These are phyloP conservation scores for Dreissena polymorpha DNA, from an alignment of 1,140 invertebrate genomes.

Conservation along the genomic window DNA sequence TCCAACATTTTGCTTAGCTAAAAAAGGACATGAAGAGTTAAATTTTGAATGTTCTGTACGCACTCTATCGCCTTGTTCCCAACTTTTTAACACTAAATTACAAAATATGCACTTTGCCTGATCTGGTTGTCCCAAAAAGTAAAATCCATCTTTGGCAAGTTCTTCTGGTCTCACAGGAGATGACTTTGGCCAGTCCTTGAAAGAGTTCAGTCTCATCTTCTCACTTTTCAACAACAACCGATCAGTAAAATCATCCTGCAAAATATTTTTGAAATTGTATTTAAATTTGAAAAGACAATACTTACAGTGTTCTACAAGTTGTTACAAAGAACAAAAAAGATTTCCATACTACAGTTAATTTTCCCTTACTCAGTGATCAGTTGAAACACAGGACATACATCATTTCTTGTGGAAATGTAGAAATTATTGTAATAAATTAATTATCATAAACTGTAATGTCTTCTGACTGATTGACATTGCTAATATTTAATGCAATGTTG, in stretches of 20 bases:
- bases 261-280: not conserved
- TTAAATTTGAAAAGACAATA: not conserved
- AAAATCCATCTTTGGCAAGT: constrained; percentile 91
- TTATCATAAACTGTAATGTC: no score
- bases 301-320: no score
- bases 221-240: constrained; percentile 30
- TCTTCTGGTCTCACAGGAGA: constrained; percentile 83
- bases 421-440: no score
- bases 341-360: no score
- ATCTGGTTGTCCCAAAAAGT: constrained; percentile 85
- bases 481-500: no score
- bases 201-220: constrained; percentile 28
- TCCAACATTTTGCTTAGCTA: constrained; percentile 43
- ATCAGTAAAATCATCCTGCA: constrained; percentile 41
- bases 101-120: constrained; percentile 92
- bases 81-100: constrained; percentile 85
- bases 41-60: constrained; percentile 87
- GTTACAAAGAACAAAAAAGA: no score
- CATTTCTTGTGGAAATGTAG: no score
- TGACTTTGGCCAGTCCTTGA: constrained; percentile 20
- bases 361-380: no score
- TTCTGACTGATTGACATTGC: no score
- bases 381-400: no score
- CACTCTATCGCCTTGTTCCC: constrained; percentile 87
- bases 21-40: constrained; percentile 61